Base-by-base conservation (phyloP, 2,113 vertebrate genomes). In the Triplophysa tibetana region DNA sequence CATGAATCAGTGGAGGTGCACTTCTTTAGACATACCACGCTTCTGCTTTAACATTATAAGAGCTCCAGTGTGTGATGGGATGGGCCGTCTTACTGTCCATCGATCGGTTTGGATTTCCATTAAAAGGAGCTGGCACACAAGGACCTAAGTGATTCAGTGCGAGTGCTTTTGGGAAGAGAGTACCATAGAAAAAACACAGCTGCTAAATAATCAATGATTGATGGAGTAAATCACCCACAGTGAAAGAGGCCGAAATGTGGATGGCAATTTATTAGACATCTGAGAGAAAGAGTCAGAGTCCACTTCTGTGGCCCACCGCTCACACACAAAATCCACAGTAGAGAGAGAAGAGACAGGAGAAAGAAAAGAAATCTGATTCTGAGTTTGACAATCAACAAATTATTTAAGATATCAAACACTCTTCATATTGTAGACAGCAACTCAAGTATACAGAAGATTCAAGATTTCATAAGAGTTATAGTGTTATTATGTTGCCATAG, bases 71-170 rank as follows among this genome's bases (percentile, higher is more conserved):
- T n/a, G 50, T 29, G 56, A 21, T 10, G 38, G 50, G 78, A 80
- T 52, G 45, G 70, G 78, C 62, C 69, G 13, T 75, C 79, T 67
- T 50, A 56, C 70, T 66, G 70, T 76, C 58, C 73, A 84, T 84
- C 83, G 83, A 84, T 84, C 77, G 26, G 66, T 79, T 70, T 84
- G 80, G 83, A 79, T 81, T 74, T 72, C 64, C 76, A 79, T 84
- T 79, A 84, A 78, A 52, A 79, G 70, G 72, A 73, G 70, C 38
- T 81, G 74, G 70, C 60, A 33, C 50, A 21, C 60, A 74, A 76
- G 61, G 75, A 58, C 26, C 68, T 29, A 62, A 63, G 1, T 23
- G 75, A 65, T 74, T 74, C 70, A 43, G 54, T 69, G 83, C 33
- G 19, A 82, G 75, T 77, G 81, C 68, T 58, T 81, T 80, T 77